Percentiles rank a stretch among this genome's conserved stretches.
These are phyloP conservation scores for Campylomormyrus tamandua DNA, from an alignment of 2,113 vertebrate species.

Conservation along the genomic window DNA sequence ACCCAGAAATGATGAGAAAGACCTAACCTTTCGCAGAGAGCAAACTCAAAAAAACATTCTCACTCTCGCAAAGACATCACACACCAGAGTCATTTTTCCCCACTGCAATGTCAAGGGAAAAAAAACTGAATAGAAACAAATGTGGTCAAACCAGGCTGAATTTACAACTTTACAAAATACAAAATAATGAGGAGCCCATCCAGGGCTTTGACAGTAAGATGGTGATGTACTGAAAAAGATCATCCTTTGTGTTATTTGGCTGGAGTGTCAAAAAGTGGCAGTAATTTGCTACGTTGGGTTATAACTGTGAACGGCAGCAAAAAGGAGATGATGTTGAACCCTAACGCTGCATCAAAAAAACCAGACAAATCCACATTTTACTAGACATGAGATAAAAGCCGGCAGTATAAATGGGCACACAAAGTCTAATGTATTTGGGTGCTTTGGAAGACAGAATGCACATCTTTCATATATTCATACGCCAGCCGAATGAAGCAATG, in stretches of 20 bases:
- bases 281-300: not conserved
- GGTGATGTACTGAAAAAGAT: not conserved
- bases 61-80: not conserved
- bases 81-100: not conserved
- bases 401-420: not conserved
- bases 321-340: not conserved
- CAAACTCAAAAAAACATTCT: not conserved
- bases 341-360: not conserved
- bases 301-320: not conserved
- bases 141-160: not conserved
- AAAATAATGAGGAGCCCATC: not conserved
- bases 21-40: not conserved
- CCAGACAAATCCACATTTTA: not conserved
- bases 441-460: not conserved
- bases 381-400: not conserved
- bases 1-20: not conserved
- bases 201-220: not conserved
- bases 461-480: not conserved
- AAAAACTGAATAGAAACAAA: not conserved
- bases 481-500: not conserved
- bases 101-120: not conserved
- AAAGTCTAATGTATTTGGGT: not conserved
- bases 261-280: not conserved
- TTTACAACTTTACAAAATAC: not conserved
- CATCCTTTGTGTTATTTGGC: not conserved